phyloP scores from a whole-genome alignment of 2,888 invertebrate genomes.

The Melitaea athalia region DNA sequence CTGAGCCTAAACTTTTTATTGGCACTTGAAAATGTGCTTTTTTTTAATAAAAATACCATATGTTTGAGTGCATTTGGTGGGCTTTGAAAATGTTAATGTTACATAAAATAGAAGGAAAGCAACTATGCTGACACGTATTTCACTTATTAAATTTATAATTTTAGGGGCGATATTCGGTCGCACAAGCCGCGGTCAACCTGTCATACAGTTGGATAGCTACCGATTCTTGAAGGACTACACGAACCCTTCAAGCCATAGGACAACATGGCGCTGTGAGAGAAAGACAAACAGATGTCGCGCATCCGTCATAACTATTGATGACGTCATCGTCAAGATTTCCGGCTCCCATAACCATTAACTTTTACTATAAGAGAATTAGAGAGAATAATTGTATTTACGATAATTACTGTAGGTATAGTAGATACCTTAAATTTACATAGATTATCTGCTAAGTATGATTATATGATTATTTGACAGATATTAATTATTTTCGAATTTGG shows the following conservation, averaged over 20 bases:
- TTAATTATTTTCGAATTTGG: no score
- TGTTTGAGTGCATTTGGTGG: no score
- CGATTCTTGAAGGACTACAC: constrained; percentile 42
- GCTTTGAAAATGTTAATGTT: no score
- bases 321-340: constrained; percentile 39
- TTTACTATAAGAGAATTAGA: not conserved
- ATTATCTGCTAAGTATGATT: no score
- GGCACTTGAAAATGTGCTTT: no score
- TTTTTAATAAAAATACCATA: no score
- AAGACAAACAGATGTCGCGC: constrained; percentile 45
- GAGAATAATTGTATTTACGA: no score
- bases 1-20: no score
- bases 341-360: constrained; percentile 41
- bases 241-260: constrained; percentile 34
- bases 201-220: constrained; percentile 32
- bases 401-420: not conserved
- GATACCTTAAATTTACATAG: not conserved
- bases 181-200: constrained; percentile 30
- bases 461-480: no score
- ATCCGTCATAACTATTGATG: constrained; percentile 43
- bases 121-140: no score
- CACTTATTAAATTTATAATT: not conserved
- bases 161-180: constrained; percentile 21
- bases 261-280: constrained; percentile 53
- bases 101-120: no score